Percentiles rank a stretch among this genome's conserved stretches.
Conservation (phyloP, 2,888 invertebrate genomes). For the Thera britannica region DNA sequence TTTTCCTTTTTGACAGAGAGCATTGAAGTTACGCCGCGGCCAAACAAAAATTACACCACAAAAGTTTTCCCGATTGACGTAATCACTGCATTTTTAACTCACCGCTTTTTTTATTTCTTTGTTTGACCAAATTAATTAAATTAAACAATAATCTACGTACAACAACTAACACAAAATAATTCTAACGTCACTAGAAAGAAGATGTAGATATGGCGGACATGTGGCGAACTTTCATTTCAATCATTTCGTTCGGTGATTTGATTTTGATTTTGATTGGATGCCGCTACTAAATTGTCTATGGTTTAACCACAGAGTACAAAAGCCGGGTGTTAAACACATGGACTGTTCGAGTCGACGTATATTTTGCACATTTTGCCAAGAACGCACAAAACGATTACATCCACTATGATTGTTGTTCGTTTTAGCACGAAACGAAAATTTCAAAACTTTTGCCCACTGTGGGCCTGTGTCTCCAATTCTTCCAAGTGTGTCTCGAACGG, state of each 20-base stretch:
- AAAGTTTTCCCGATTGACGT: constrained; percentile 52
- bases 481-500: no score
- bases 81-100: constrained; percentile 59
- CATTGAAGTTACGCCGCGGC: constrained; percentile 69
- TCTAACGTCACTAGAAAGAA: constrained; percentile 80
- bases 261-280: constrained; percentile 40
- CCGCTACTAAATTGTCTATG: constrained; percentile 35
- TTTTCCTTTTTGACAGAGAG: constrained; percentile 75
- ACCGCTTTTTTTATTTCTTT: constrained; percentile 61
- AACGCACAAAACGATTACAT: no score
- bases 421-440: no score
- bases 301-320: constrained; percentile 34
- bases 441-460: no score
- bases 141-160: constrained; percentile 69
- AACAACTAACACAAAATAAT: constrained; percentile 77
- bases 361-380: no score
- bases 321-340: not conserved
- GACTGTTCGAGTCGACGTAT: no score
- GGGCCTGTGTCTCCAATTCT: no score
- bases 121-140: constrained; percentile 75
- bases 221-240: constrained; percentile 79
- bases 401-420: no score
- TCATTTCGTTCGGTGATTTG: constrained; percentile 60
- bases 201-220: constrained; percentile 82
- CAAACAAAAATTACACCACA: constrained; percentile 66